Conservation (phyloP, 2,888 invertebrate genomes). For the Alviniconcha strummeri region DNA sequence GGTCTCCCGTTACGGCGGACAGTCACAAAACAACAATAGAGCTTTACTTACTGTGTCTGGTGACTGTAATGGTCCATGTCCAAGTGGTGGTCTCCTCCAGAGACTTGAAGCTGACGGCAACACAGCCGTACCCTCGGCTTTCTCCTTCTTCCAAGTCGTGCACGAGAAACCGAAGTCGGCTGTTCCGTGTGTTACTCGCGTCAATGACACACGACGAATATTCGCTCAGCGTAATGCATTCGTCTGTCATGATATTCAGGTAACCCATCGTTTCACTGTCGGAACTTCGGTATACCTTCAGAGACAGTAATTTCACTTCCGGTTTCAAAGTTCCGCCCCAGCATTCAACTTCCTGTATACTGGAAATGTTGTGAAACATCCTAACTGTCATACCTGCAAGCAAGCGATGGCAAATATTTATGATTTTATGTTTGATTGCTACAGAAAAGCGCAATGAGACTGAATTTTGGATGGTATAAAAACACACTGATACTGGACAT, state of each 20-base stretch:
- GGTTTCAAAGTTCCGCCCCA: constrained; percentile 7
- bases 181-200: not conserved
- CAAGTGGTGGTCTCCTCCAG: not conserved
- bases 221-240: constrained; percentile 1
- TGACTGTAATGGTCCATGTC: constrained; percentile 45
- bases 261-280: not conserved
- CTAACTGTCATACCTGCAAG: constrained; percentile 22
- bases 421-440: too few relatives aligned
- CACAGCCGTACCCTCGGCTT: constrained; percentile 22
- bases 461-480: too few relatives aligned
- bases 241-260: constrained; percentile 14
- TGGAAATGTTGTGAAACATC: constrained; percentile 10
- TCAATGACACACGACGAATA: constrained; percentile 21
- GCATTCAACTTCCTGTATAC: constrained; percentile 31
- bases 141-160: constrained; percentile 26
- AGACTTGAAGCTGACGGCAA: not conserved
- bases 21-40: too few relatives aligned
- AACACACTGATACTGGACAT: too few relatives aligned
- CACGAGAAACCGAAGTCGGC: constrained; percentile 18
- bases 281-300: not conserved
- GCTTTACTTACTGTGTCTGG: constrained; percentile 52
- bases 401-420: too few relatives aligned
- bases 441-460: too few relatives aligned
- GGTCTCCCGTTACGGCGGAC: too few relatives aligned
- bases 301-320: constrained; percentile 26